Evolutionary conservation across 2,888 invertebrate genomes (phyloP), one percentile per base, ranked within the genome.

Genomic region (Bhutanitis thaidina): DNA sequence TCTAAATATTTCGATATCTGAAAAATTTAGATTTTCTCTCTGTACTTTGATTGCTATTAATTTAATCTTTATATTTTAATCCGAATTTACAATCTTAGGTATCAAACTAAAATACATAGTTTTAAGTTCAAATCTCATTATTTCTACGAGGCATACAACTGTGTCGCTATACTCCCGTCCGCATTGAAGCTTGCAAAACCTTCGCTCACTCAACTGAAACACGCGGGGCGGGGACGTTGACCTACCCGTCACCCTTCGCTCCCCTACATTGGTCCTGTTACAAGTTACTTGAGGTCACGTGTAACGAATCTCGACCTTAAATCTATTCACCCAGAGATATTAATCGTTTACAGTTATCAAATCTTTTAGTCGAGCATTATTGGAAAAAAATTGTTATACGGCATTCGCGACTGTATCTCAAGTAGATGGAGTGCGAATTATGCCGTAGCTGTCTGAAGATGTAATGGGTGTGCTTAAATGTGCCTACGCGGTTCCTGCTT

Each of bases 221-320:
- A 64, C 57, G 61, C 60, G 62, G 58, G 58, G 66, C 54, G 63
- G 74, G 78, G 71, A 69, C 80, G 72, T 71, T 81, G 82, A 83
- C 83, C 83, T 82, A 64, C 80, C 76, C 76, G 71, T 72, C 74
- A 62, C 45, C 57, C 54, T 46, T 49, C 57, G 52, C 53, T 41
- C 67, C 65, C 67, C 69, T 68, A 60, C 66, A 53, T 60, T 65
- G 55, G 62, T 59, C 62, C 45, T 45, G 51, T 40, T n/a, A n/a
- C n/a, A 45, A 43, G 43, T 49, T 38, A 49, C 49, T 32, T 32
- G 13, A n/a, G 12, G 57, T 51, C 56, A 53, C 49, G 49, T 54
- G 59, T 55, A 56, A 61, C 73, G 67, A 80, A 74, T 74, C 65
- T 68, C 74, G 73, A 80, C 83, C 81, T 76, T 82, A 80, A 75